phyloP scores from a whole-genome alignment of 1,140 invertebrate genomes.

The Formica selysi region DNA sequence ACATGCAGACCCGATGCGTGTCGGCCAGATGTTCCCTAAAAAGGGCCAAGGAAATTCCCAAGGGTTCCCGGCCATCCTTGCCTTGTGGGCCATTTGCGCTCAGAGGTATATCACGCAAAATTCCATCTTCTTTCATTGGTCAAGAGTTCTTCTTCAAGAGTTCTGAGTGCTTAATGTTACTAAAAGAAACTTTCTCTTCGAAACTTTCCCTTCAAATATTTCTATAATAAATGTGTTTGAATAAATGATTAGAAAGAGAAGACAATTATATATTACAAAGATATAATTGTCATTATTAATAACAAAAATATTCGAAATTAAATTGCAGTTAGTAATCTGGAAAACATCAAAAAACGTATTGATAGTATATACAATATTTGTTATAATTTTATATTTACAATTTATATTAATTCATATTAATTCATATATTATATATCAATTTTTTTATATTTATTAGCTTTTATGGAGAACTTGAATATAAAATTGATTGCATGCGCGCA shows the following conservation, averaged over 20 bases:
- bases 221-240: background rate
- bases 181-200: background rate
- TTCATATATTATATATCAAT: background rate
- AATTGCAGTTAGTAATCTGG: too few species aligned
- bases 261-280: too few species aligned
- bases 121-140: background rate
- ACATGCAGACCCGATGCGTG: conserved; percentile 72
- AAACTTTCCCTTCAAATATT: background rate
- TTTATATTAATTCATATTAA: too few species aligned
- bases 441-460: conserved; percentile 2
- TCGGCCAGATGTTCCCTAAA: conserved; percentile 80
- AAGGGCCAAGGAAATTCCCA: conserved; percentile 80
- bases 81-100: conserved; percentile 27
- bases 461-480: background rate
- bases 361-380: too few species aligned
- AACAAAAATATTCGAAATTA: too few species aligned
- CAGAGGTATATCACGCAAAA: background rate
- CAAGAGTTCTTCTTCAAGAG: background rate
- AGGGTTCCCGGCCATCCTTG: conserved; percentile 66
- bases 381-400: too few species aligned
- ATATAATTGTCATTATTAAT: background rate
- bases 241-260: background rate
- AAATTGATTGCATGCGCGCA: background rate
- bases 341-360: too few species aligned
- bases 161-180: background rate